Conservation (phyloP, 2,113 vertebrate species). For the Erythrocebus patas region DNA sequence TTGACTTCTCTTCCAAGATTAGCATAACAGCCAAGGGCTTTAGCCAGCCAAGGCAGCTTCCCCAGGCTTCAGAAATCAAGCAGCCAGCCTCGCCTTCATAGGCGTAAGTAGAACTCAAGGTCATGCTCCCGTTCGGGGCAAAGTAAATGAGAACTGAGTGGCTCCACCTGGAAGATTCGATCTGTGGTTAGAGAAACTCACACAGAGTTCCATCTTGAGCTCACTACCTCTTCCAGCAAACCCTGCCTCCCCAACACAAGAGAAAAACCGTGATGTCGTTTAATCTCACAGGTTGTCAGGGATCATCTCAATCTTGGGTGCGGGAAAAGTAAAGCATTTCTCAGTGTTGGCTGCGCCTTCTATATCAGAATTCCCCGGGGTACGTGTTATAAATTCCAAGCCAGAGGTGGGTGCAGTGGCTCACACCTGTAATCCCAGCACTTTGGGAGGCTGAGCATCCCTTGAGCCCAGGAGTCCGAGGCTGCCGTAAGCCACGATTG, state of each 20-base stretch:
- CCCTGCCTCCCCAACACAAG: not conserved
- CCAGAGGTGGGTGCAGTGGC: not conserved
- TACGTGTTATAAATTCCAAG: not conserved
- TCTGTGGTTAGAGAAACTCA: not conserved
- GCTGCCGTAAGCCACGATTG: not conserved
- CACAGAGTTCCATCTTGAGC: not conserved
- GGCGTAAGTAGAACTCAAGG: not conserved
- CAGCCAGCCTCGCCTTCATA: not conserved
- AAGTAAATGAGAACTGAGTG: not conserved
- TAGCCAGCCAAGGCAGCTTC: not conserved
- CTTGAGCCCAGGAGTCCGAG: not conserved
- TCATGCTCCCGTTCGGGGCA: not conserved
- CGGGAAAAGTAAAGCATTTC: not conserved
- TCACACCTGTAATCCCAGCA: not conserved
- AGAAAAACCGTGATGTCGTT: not conserved
- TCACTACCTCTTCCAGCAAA: not conserved
- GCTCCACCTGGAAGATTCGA: not conserved
- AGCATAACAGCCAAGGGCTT: not conserved
- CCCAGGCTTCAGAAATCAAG: not conserved
- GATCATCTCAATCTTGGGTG: not conserved
- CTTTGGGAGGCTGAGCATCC: not conserved
- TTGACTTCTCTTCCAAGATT: not conserved
- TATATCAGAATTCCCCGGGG: not conserved
- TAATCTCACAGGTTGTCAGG: not conserved
- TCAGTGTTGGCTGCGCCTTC: rapidly evolving